Base-by-base conservation (phyloP, 2,797 vertebrate species). In the Gallinago nigripennis region DNA sequence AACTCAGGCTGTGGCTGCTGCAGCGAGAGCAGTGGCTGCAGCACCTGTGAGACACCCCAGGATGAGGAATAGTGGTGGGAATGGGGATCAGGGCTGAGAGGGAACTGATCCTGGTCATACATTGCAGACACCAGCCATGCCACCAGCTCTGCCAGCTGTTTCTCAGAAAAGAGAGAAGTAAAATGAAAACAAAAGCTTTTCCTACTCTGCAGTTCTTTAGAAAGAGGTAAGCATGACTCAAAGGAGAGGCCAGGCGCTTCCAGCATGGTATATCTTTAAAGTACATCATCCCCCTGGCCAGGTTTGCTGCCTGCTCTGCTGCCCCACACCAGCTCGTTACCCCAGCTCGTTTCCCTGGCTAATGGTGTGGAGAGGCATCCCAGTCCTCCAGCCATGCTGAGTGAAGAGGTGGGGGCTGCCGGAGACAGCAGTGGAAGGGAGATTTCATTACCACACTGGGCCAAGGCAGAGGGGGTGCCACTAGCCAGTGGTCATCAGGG, bases 191-290 rank as follows among this genome's bases (percentile, higher is more conserved):
- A n/a, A n/a, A 71, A n/a, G 41, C 54, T 82, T 87, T 58, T 56
- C 37, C 35, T 54, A 27, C 46, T 43, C 48, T 35, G 43, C 41
- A 39, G 39, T 23, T 28, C 46, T 45, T 4, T 4, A 31, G 53
- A 28, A 23, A 9, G 41, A 27, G 14, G 50, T 27, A 54, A 54
- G 43, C 24, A 28, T 10, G 46, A 9, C 16, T 35, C 9, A 3
- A 1, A 24, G 24, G 43, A 24, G 16, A 72, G 5, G 10, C 3
- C 33, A 19, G 41, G 24, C 30, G 2, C 6, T 61, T 33, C 17
- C 31, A 68, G 39, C 12, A 2, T 0, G 10, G 19, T 12, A 18
- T 3, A 43, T 1, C 14, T 4, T 56, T 46, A 7, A 48, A 14
- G 14, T 1, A 0, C 51, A 12, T 69, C 28, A 1, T 11, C 7